Evolutionary conservation across 2,888 invertebrate genomes (phyloP), one percentile per base, ranked within the genome.

Genomic region (Epirrhoe alternata): DNA sequence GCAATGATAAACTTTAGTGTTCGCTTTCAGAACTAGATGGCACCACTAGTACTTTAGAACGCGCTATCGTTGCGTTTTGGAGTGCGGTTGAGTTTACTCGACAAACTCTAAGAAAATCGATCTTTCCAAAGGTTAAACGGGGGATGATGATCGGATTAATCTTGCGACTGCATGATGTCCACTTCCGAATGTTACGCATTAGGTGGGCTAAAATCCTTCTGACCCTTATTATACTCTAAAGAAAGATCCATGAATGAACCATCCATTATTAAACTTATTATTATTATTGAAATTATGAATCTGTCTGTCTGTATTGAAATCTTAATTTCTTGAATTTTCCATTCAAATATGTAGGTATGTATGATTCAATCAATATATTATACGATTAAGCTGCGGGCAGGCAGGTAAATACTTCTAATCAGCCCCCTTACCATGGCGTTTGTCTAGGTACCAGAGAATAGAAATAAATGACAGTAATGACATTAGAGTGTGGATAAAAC

Each of bases 51-150:
- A 73, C 68, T 17, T 74, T 85, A 75, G 69, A 80, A 76, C 81
- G 76, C 83, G 84, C 70, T 82, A 83, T 78, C 74, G 81, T 83
- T 84, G 73, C 70, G 75, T 77, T 79, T 54, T 58, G 7, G 6
- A 12, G 52, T 52, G 61, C 50, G 63, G 55, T 62, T 53, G 24
- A 14, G 33, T 12, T 14, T 16, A 2, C 12, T 3, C 0, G 0
- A 10, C 31, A 31, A 31, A 1, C 0, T 0, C 0, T 0, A 0
- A 24, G 0, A 1, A 0, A 14, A 3, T 72, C 38, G 91, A 92
- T 92, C 92, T 92, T 91, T 92, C 92, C 79, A 87, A 90, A 90
- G 92, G 91, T 92, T 90, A 77, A 88, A 91, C 82, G 90, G 92
- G 89, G 92, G 67, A 83, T 92, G 92, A 92, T 92, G 92, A 92